Conservation (phyloP, 2,888 invertebrate genomes). For the Anorthoa munda region DNA sequence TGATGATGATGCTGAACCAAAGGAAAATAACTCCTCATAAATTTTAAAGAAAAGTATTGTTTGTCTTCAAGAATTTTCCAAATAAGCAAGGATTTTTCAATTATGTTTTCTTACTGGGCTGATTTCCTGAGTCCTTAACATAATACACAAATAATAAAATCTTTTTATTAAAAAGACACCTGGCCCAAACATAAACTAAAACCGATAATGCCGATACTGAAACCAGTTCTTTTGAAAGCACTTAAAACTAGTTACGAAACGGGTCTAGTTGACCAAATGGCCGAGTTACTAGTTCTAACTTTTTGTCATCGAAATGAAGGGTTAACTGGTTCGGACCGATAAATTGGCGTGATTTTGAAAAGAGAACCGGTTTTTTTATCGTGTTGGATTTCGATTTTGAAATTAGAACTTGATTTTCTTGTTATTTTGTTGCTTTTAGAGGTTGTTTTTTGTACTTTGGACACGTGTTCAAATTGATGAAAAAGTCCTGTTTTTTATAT, state of each 20-base stretch:
- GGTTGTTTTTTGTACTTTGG: conserved; percentile 4
- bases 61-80: too few relatives aligned
- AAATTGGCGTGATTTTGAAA: conserved; percentile 58
- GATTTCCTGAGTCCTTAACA: neutral
- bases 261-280: conserved; percentile 51
- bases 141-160: too few relatives aligned
- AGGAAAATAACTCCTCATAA: too few relatives aligned
- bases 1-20: too few relatives aligned
- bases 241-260: conserved; percentile 60
- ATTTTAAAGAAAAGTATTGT: too few relatives aligned
- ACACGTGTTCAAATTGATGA: conserved; percentile 42
- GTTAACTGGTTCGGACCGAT: conserved; percentile 54
- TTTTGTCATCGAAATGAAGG: conserved; percentile 59
- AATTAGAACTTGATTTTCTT: conserved; percentile 55
- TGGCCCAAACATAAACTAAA: conserved; percentile 23
- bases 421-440: conserved; percentile 28
- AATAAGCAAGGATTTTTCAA: too few relatives aligned
- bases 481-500: too few relatives aligned
- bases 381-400: conserved; percentile 11
- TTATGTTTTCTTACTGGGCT: too few relatives aligned
- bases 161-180: conserved; percentile 27
- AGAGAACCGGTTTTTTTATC: conserved; percentile 53
- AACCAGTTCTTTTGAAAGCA: conserved; percentile 57
- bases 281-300: conserved; percentile 47
- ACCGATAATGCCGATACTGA: conserved; percentile 53